phyloP scores from a whole-genome alignment of 53 echinoderm and acorn worm species.

The Hippasteria phrygiana region DNA sequence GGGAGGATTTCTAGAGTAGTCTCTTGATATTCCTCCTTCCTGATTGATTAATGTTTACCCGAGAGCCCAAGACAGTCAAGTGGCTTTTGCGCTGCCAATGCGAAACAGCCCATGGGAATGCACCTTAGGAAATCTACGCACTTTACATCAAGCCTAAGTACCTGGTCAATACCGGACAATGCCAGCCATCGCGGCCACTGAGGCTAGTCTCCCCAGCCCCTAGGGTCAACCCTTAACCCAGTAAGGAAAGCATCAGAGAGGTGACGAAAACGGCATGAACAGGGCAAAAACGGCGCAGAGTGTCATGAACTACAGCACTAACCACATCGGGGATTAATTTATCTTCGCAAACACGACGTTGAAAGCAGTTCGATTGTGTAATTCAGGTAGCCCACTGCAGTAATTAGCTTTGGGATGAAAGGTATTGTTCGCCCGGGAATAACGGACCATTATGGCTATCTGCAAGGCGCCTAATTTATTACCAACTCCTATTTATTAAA shows the following conservation, averaged over 20 bases:
- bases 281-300: background rate
- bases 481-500: slow-evolving; percentile 13
- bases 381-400: slow-evolving; percentile 35
- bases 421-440: slow-evolving; percentile 37
- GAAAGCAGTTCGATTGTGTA: slow-evolving; percentile 34
- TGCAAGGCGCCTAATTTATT: slow-evolving; percentile 34
- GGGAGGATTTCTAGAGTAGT: slow-evolving; percentile 20
- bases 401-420: slow-evolving; percentile 44
- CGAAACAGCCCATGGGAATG: slow-evolving; percentile 47
- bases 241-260: background rate
- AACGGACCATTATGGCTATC: slow-evolving; percentile 43
- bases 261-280: slow-evolving; percentile 12
- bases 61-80: slow-evolving; percentile 50
- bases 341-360: slow-evolving; percentile 33
- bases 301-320: background rate
- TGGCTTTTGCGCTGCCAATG: slow-evolving; percentile 48
- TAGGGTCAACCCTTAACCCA: slow-evolving; percentile 25
- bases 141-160: slow-evolving; percentile 18
- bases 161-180: slow-evolving; percentile 55
- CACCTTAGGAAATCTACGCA: slow-evolving; percentile 43
- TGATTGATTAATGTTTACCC: slow-evolving; percentile 61
- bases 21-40: slow-evolving; percentile 36
- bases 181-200: background rate
- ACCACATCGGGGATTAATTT: slow-evolving; percentile 48
- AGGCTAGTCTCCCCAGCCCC: background rate